Conservation (phyloP, 2,888 invertebrate species). For the Caenorhabditis becei region DNA sequence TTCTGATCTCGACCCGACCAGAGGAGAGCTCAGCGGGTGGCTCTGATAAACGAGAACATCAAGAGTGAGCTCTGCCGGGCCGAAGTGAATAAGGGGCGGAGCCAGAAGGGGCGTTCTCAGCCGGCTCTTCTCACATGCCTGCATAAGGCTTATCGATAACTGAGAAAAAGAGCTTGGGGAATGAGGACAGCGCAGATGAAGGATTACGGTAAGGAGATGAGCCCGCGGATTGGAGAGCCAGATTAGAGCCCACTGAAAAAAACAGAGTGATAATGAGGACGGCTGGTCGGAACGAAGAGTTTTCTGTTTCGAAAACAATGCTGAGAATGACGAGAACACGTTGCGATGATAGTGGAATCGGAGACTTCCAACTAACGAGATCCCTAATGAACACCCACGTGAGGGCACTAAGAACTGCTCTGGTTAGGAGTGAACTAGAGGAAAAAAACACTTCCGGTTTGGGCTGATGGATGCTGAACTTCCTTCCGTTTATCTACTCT, state of each 20-base stretch:
- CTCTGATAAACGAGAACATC: slow-evolving; percentile 51
- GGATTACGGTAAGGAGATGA: slow-evolving; percentile 42
- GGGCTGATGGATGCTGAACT: neutral
- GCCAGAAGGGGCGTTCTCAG: slow-evolving; percentile 43
- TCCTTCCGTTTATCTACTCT: neutral
- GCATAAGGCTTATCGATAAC: slow-evolving; percentile 30
- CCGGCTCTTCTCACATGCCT: slow-evolving; percentile 8
- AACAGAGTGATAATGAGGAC: slow-evolving; percentile 40
- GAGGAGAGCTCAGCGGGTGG: slow-evolving; percentile 7
- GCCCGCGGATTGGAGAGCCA: slow-evolving; percentile 23
- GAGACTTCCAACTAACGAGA: neutral
- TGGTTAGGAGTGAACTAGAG: neutral
- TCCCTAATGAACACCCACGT: neutral
- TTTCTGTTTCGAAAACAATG: slow-evolving; percentile 5
- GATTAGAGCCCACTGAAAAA: slow-evolving; percentile 24
- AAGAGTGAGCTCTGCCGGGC: slow-evolving; percentile 39
- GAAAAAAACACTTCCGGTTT: neutral
- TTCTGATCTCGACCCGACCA: neutral
- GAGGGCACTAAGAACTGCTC: neutral
- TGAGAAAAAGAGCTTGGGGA: slow-evolving; percentile 14
- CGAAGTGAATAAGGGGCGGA: slow-evolving; percentile 53
- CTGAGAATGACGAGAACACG: slow-evolving; percentile 5
- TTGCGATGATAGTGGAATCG: neutral
- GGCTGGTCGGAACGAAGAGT: neutral
- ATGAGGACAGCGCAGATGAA: neutral